Percentiles rank a stretch among this genome's conserved stretches.
phyloP scores from a whole-genome alignment of 64 coral and sea anemone genomes.

The Acropora yongei region DNA sequence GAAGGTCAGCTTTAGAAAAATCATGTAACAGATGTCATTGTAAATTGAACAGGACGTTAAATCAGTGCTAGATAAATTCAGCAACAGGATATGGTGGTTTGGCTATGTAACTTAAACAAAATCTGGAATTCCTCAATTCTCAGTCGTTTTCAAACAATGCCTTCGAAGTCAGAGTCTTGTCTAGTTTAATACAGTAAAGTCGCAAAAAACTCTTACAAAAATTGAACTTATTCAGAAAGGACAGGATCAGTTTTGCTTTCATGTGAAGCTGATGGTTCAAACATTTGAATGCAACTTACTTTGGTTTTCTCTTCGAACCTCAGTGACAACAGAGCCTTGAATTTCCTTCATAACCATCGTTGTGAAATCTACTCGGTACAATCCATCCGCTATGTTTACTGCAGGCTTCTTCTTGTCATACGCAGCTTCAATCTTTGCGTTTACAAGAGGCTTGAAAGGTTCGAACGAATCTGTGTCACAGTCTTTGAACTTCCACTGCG shows the following conservation, averaged over 20 bases:
- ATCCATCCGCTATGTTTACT: not conserved
- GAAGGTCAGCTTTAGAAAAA: not conserved
- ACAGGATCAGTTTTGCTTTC: too few species aligned
- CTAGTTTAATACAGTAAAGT: too few species aligned
- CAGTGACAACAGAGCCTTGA: not conserved
- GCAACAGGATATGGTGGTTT: too few species aligned
- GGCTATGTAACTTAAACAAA: too few species aligned
- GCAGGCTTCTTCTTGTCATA: not conserved
- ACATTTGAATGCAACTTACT: not conserved
- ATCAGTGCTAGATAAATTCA: too few species aligned
- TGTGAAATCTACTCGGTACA: constrained; percentile 23
- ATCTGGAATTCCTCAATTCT: too few species aligned
- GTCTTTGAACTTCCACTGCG: constrained; percentile 48
- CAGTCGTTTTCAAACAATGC: too few species aligned
- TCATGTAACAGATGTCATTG: too few species aligned
- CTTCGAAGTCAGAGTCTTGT: too few species aligned
- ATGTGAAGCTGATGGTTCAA: too few species aligned
- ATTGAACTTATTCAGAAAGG: too few species aligned
- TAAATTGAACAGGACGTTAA: not conserved
- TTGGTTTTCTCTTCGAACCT: not conserved
- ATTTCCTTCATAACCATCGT: not conserved
- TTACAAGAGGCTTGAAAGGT: not conserved
- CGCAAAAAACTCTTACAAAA: too few species aligned
- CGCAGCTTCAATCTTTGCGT: constrained; percentile 69
- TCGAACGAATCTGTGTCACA: not conserved